Percentiles rank a stretch among this genome's conserved stretches.
Conservation (phyloP, 1,140 invertebrate species). For the Camponotus pennsylvanicus region DNA sequence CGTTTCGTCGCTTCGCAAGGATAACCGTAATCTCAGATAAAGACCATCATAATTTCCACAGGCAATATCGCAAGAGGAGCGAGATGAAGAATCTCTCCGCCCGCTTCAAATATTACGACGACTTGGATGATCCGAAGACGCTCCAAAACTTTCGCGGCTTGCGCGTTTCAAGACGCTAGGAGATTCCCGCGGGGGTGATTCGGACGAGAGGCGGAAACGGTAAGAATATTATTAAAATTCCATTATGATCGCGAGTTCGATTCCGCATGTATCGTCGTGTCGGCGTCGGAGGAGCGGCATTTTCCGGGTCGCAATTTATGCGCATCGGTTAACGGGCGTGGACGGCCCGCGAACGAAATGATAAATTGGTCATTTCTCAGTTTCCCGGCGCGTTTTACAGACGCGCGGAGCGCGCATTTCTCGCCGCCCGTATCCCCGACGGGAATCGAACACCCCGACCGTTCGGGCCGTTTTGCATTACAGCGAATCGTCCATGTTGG, state of each 20-base stretch:
- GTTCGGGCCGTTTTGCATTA: constrained; percentile 54
- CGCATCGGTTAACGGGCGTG: constrained; percentile 68
- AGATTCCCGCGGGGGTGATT: constrained; percentile 75
- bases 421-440: constrained; percentile 49
- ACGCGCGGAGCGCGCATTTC: constrained; percentile 20
- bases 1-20: neutral
- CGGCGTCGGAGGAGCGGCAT: constrained; percentile 41
- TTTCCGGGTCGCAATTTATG: constrained; percentile 68
- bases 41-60: neutral
- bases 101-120: neutral
- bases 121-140: neutral
- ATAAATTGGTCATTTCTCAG: constrained; percentile 72
- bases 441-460: constrained; percentile 65
- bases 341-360: constrained; percentile 64
- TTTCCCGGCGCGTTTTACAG: constrained; percentile 60
- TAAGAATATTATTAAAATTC: constrained; percentile 81
- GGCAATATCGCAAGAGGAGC: neutral
- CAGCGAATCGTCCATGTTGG: constrained; percentile 67
- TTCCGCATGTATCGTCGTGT: constrained; percentile 52
- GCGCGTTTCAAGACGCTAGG: neutral
- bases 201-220: constrained; percentile 55
- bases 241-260: constrained; percentile 73
- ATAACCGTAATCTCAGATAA: neutral
- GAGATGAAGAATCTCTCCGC: neutral
- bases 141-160: constrained; percentile 55